phyloP scores from a whole-genome alignment of 2,888 invertebrate genomes.

The Synergus itoensis region DNA sequence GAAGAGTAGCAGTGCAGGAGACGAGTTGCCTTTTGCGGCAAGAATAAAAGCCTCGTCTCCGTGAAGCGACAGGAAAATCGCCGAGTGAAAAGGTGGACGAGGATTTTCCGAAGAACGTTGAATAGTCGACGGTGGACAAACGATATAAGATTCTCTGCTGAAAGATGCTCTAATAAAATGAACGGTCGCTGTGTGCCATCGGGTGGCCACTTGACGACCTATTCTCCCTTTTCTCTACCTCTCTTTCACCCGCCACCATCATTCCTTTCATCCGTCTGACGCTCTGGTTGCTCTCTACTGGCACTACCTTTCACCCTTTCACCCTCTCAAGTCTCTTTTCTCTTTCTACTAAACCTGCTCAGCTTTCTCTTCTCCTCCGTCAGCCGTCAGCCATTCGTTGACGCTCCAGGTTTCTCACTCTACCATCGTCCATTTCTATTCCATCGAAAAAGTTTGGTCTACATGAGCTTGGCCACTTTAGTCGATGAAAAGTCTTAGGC shows the following conservation, averaged over 20 bases:
- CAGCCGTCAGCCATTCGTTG: constrained; percentile 55
- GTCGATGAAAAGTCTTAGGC: constrained; percentile 6
- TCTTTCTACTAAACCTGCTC: constrained; percentile 40
- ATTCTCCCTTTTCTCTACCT: constrained; percentile 56
- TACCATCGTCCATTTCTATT: constrained; percentile 41
- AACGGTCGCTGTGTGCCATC: constrained; percentile 63
- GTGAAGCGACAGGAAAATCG: constrained; percentile 42
- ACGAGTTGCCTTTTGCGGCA: constrained; percentile 42
- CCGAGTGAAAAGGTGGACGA: constrained; percentile 42
- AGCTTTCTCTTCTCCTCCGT: constrained; percentile 47
- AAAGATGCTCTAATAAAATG: constrained; percentile 75
- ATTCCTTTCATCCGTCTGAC: constrained; percentile 48
- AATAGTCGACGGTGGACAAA: constrained; percentile 68
- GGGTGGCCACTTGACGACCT: constrained; percentile 67
- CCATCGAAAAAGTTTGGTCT: constrained; percentile 32
- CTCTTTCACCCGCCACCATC: constrained; percentile 47
- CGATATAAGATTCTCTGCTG: constrained; percentile 71
- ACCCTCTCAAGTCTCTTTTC: constrained; percentile 42
- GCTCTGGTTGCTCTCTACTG: constrained; percentile 46
- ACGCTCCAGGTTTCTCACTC: constrained; percentile 50
- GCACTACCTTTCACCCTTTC: constrained; percentile 43
- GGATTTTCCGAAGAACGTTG: constrained; percentile 35
- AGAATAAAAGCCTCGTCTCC: constrained; percentile 17
- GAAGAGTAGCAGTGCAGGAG: background rate
- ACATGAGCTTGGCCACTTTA: constrained; percentile 50